These are phyloP conservation scores for Eolophus roseicapilla DNA, from an alignment of 2,113 vertebrate species.

Conservation along the genomic window DNA sequence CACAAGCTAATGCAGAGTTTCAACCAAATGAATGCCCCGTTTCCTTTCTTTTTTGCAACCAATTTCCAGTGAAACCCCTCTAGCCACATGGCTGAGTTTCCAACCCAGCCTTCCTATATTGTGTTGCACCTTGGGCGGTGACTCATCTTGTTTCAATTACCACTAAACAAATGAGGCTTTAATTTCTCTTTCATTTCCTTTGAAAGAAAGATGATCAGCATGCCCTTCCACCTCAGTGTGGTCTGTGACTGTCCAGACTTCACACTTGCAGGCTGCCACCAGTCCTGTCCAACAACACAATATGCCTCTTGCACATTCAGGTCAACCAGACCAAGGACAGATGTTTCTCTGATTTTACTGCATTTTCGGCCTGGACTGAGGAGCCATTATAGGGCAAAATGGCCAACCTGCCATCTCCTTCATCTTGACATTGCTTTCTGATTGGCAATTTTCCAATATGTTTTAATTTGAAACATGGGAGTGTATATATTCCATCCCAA, in stretches of 20 bases:
- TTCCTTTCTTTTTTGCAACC: constrained; percentile 19
- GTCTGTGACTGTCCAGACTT: constrained; percentile 12
- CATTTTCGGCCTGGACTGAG: not conserved
- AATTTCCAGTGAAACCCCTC: not conserved
- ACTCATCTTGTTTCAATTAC: constrained; percentile 32
- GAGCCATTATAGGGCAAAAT: not conserved
- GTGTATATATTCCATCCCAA: not conserved
- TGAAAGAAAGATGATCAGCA: not conserved
- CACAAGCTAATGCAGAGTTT: not conserved
- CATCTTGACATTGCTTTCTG: not conserved
- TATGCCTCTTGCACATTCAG: not conserved
- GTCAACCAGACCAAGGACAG: not conserved
- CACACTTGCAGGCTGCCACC: not conserved
- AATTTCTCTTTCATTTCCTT: not conserved
- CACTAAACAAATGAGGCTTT: not conserved
- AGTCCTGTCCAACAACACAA: not conserved
- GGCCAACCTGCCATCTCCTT: not conserved
- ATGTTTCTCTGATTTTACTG: not conserved
- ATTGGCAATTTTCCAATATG: not conserved
- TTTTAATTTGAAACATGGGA: not conserved
- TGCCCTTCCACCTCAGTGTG: constrained; percentile 6
- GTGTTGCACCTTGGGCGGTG: constrained; percentile 19
- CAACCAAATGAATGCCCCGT: not conserved
- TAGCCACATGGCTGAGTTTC: not conserved
- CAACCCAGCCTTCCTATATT: not conserved